Percentiles rank a stretch among this genome's conserved stretches.
phyloP scores from a whole-genome alignment of 2,888 invertebrate species.

The Napeogenes inachia region DNA sequence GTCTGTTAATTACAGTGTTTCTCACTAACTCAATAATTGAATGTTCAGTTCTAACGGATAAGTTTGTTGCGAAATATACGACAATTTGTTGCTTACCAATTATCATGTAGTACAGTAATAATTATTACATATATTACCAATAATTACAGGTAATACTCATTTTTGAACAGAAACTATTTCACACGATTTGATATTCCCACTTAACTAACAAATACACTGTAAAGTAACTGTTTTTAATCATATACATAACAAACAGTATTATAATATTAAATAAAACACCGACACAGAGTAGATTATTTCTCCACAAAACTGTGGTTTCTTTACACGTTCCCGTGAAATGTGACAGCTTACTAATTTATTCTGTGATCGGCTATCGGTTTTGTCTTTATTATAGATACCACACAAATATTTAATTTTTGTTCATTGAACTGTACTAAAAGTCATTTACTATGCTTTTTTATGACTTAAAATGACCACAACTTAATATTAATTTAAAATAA shows the following conservation, averaged over 20 bases:
- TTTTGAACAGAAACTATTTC: not conserved
- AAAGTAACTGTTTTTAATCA: conserved; percentile 39
- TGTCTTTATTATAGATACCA: conserved; percentile 62
- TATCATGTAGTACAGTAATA: too few species aligned
- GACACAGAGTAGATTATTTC: conserved; percentile 36
- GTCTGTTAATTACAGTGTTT: conserved; percentile 22
- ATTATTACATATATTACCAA: not conserved
- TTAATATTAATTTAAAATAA: conserved; percentile 7
- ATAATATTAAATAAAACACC: conserved; percentile 40
- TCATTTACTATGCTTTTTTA: not conserved
- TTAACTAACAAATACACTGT: not conserved
- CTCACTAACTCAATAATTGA: conserved; percentile 19
- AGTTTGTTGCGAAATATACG: too few species aligned
- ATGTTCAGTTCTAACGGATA: too few species aligned
- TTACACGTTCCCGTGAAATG: conserved; percentile 64
- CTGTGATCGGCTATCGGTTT: conserved; percentile 55
- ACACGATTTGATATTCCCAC: not conserved
- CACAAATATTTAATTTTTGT: conserved; percentile 58
- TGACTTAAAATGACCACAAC: conserved; percentile 12
- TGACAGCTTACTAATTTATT: conserved; percentile 68
- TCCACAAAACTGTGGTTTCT: conserved; percentile 62
- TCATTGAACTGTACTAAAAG: conserved; percentile 46
- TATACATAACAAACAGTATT: conserved; percentile 52
- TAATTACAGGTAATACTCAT: not conserved
- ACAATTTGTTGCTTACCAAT: too few species aligned